Base-by-base conservation (phyloP, 2,113 vertebrate species). In the Rhodinocichla rosea region DNA sequence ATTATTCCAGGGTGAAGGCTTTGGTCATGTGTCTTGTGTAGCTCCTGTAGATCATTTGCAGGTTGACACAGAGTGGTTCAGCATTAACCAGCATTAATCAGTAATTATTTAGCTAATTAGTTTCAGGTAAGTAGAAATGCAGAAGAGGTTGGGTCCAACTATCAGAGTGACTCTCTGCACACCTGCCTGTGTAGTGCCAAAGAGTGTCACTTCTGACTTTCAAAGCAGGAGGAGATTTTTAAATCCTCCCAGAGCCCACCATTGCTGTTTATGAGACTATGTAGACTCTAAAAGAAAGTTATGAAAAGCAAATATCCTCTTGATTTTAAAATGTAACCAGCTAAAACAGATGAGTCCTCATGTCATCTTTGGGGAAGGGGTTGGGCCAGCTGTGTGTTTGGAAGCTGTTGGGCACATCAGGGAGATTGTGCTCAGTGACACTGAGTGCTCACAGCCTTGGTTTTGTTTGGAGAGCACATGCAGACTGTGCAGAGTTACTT, bases 401-500 rank as follows among this genome's bases (percentile, higher is more conserved):
- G 50, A 42, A 81, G 55, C 33, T 84, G 32, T 11, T 77, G 56
- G 52, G 10, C 45, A 62, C 45, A 21, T 33, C 45, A 44, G 10
- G 26, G 30, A 20, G 33, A 8, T 30, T 50, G 28, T 50, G 26
- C 33, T 50, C 39, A 17, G 40, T n/a, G 40, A 11, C 22, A 9
- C 1, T 68, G 67, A 16, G 8, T 53, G 50, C 55, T 77, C 79
- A 65, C 33, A 92, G 26, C 28, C 26, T 44, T 62, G 45, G 24
- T 47, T 83, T 73, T 55, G 19, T 79, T 57, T 74, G 59, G 68
- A 74, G 37, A 83, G 15, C 21, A 56, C 0, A 0, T n/a, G 12
- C 33, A 50, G 42, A 37, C 14, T 1, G 0, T 62, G 16, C 1
- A 3, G 62, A 21, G 2, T 45, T 57, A 57, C 9, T 64, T 20